Base-by-base conservation (phyloP, 2,888 invertebrate species). In the Fragum sueziense region DNA sequence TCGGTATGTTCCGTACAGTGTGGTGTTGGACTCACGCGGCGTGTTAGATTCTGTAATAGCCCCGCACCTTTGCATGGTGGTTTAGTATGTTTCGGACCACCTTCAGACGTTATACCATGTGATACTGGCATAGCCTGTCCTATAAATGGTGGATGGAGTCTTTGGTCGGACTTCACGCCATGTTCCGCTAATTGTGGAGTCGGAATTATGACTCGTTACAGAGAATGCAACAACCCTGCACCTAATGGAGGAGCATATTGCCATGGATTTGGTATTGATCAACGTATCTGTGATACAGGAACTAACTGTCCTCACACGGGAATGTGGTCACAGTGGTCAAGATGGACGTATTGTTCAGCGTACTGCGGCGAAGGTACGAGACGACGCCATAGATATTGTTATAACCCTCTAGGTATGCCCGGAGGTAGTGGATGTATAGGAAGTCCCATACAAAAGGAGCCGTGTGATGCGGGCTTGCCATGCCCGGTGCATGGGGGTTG, bases 171-270 rank as follows among this genome's bases (percentile, higher is more conserved):
- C 0, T 78, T 47, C n/a, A 54, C 77, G 17, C 47, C 17, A 14
- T 85, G 84, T 37, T 47, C 77, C 11, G 78, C 51, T n/a, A 47
- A 75, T 33, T 85, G 84, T 69, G 84, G 80, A 70, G 47, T n/a
- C 41, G 33, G 62, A 17, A 17, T 71, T 22, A 71, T 52, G 31
- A 70, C 54, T n/a, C 54, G 54, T 20, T 25, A 52, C 4, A 47
- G 84, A 41, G 17, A 57, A n/a, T 85, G 84, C 69, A 71, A 82
- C 54, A 59, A 76, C 31, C 84, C 84, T 1, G 52, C 22, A 0
- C 84, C 84, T 20, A 61, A 57, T 78, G 84, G 84, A 17, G 84
- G 84, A 14, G 51, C 61, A 14, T 29, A 25, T 11, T 85, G 84
- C 62, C 17, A 29, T 1, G 84, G 82, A 27, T 9, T 57, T 14